Evolutionary conservation across 2,797 vertebrate species (phyloP).

Genomic region (Oceanodroma leucorhoa): DNA sequence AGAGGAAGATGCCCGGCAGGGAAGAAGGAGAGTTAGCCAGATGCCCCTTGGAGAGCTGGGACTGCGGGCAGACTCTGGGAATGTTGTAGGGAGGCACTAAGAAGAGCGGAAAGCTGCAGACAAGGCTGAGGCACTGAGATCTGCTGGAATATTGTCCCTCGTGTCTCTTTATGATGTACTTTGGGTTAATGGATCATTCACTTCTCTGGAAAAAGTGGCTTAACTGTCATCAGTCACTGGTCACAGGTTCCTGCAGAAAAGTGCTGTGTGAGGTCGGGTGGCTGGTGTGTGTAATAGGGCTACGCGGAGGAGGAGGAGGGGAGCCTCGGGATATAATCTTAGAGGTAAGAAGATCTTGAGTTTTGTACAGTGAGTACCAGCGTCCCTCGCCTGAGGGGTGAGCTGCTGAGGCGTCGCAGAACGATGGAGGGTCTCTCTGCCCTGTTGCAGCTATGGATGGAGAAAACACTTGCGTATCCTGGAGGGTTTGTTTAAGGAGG

Average conservation of each 20-base stretch:
- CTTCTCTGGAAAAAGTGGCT: not conserved
- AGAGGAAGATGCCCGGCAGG: not conserved
- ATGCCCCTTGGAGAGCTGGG: not conserved
- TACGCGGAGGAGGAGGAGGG: not conserved
- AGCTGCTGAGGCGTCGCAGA: not conserved
- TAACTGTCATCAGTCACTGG: not conserved
- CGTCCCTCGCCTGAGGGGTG: not conserved
- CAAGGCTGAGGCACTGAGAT: fast-evolving
- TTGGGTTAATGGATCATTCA: not conserved
- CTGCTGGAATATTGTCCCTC: not conserved
- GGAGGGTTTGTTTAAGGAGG: not conserved
- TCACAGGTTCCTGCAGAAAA: not conserved
- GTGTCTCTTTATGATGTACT: not conserved
- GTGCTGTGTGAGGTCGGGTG: not conserved
- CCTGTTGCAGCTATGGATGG: not conserved
- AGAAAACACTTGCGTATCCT: not conserved
- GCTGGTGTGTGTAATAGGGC: not conserved
- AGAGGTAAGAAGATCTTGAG: not conserved
- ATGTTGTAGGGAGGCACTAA: not conserved
- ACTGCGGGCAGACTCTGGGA: not conserved
- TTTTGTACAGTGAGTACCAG: not conserved
- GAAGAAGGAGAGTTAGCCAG: not conserved
- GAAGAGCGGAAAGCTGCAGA: not conserved
- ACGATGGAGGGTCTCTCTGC: not conserved
- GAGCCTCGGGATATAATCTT: not conserved